Evolutionary conservation across 1,140 invertebrate genomes (phyloP).

Genomic region (Berghia stephanieae): DNA sequence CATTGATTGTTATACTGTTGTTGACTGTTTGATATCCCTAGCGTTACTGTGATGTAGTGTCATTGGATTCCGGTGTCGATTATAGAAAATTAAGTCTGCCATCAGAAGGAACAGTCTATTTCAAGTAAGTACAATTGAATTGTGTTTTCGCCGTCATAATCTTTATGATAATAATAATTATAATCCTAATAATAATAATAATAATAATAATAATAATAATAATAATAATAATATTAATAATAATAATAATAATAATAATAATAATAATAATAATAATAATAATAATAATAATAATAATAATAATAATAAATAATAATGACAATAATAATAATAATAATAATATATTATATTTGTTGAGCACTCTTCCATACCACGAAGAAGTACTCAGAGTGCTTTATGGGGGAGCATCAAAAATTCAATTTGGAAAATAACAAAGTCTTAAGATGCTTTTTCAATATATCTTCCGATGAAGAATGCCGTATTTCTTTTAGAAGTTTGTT

Average conservation of each 20-base stretch:
- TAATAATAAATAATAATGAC: background rate
- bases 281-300: background rate
- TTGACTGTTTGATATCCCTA: background rate
- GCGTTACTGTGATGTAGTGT: constrained; percentile 68
- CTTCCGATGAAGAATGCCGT: too few relatives aligned
- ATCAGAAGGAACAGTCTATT: constrained; percentile 72
- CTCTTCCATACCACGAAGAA: too few relatives aligned
- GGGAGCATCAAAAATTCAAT: too few relatives aligned
- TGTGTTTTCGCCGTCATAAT: background rate
- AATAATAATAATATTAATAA: background rate
- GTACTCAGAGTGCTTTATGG: too few relatives aligned
- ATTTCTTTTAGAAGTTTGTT: too few relatives aligned
- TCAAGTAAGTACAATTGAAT: constrained; percentile 75
- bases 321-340: background rate
- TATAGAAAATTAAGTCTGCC: constrained; percentile 76
- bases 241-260: constrained; percentile 4
- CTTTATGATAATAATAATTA: background rate
- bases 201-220: constrained; percentile 4
- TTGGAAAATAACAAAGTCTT: too few relatives aligned
- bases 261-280: background rate
- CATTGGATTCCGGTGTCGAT: constrained; percentile 93
- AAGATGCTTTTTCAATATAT: too few relatives aligned
- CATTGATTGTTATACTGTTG: too few relatives aligned
- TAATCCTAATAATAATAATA: background rate
- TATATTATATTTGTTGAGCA: too few relatives aligned